Base-by-base conservation (phyloP, 2,888 invertebrate species). In the Pterobdella sp. region DNA sequence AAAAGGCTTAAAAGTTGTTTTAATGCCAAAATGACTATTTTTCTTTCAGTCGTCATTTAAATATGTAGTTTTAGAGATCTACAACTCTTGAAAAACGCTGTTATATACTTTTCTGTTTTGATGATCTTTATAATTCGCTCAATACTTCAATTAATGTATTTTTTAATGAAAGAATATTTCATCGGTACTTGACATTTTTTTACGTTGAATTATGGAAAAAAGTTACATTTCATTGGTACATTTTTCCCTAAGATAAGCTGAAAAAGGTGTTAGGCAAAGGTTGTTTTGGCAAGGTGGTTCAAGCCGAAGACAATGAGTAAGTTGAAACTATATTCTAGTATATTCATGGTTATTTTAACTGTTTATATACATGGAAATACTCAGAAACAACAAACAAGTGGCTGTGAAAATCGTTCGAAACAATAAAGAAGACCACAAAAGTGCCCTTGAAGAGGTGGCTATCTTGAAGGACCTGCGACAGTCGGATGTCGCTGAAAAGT, bases 201-300 rank as follows among this genome's bases (percentile, higher is more conserved):
- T n/a, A n/a, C n/a, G n/a, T n/a, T n/a, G n/a, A n/a, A n/a, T n/a
- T n/a, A n/a, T n/a, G n/a, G n/a, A n/a, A n/a, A n/a, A n/a, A n/a
- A n/a, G n/a, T n/a, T n/a, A n/a, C 42, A 35, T 68, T 31, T 26
- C n/a, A 18, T 49, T 49, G 14, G 66, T 26, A 4, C 14, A 52
- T 34, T 91, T 84, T 79, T 78, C 74, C 80, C 81, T 75, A 92
- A 97, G 97, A 96, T 91, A 93, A 94, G 89, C 92, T 98, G 87
- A 88, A 94, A 88, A 90, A 91, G 86, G 98, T 97, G 82, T 90
- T 98, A 84, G 98, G 98, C 82, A 97, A 98, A 88, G 98, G 98
- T 84, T 98, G 98, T 81, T 98, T 98, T 89, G 98, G 98, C 85
- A 97, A 97, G 88, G 97, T 98, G 84, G 95, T 97, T 84, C 92